phyloP scores from a whole-genome alignment of 2,113 vertebrate genomes.

The Apodemus sylvaticus region DNA sequence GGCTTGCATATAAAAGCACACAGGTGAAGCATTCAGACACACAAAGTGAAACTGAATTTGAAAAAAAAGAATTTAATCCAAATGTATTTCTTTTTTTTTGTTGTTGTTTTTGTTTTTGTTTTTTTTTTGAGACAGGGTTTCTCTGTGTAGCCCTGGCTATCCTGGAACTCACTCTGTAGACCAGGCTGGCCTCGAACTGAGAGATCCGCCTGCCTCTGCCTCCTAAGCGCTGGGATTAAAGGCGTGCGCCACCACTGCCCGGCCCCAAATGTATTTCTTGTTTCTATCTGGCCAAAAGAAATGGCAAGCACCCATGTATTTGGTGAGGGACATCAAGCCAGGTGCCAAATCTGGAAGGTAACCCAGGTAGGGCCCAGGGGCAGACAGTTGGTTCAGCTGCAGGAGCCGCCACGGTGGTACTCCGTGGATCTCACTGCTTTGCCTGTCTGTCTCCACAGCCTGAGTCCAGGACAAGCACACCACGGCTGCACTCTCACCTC shows the following conservation, averaged over 20 bases:
- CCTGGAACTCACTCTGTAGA: no score
- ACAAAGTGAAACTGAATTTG: neutral
- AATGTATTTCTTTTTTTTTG: neutral
- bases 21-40: neutral
- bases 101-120: no score
- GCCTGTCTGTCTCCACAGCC: neutral
- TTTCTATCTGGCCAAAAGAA: neutral
- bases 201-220: no score
- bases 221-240: no score
- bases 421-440: fast-evolving
- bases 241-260: no score
- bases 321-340: no score
- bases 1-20: neutral
- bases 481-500: conserved; percentile 88
- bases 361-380: neutral
- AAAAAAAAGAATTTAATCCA: neutral
- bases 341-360: neutral
- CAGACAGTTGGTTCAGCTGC: fast-evolving
- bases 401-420: neutral
- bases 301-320: fast-evolving
- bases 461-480: neutral
- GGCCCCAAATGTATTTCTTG: neutral
- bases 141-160: no score
- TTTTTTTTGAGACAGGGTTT: no score
- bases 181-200: no score